A percentile compares a stretch with the other conserved stretches of the same genome.
These are phyloP conservation scores for Malacosoma neustria DNA, from an alignment of 2,888 invertebrate species.

Conservation along the genomic window DNA sequence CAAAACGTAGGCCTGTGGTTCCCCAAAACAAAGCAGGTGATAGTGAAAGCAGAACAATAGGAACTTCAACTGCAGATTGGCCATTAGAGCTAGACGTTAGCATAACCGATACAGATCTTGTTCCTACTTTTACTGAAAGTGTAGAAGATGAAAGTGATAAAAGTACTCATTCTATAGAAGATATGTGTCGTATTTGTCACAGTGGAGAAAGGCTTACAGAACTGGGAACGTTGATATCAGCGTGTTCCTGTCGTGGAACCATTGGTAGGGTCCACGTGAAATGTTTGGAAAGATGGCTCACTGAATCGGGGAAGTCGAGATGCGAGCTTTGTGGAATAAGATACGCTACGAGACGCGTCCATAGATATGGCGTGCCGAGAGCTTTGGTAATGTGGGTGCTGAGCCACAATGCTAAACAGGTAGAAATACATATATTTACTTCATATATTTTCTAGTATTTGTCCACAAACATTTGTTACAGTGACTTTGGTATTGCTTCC, in stretches of 20 bases:
- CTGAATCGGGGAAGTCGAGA: conserved; percentile 79
- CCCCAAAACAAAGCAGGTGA: conserved; percentile 19
- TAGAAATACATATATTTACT: conserved; percentile 13
- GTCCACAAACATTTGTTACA: too few species aligned
- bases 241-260: conserved; percentile 75
- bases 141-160: conserved; percentile 27
- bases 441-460: too few species aligned
- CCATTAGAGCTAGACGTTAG: conserved; percentile 14
- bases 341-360: conserved; percentile 78
- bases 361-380: conserved; percentile 70
- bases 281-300: conserved; percentile 85
- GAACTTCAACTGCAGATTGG: conserved; percentile 32
- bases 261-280: conserved; percentile 82
- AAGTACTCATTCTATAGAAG: conserved; percentile 45
- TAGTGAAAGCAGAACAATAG: conserved; percentile 16
- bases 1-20: conserved; percentile 30
- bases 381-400: conserved; percentile 77
- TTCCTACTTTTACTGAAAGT: conserved; percentile 12
- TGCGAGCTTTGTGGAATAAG: conserved; percentile 84
- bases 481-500: too few species aligned
- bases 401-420: conserved; percentile 66
- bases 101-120: conserved; percentile 11
- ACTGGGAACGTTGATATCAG: conserved; percentile 51
- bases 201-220: conserved; percentile 49
- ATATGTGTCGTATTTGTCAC: conserved; percentile 66